Conservation (phyloP, 2,888 invertebrate genomes). For the Argyresthia albistria region DNA sequence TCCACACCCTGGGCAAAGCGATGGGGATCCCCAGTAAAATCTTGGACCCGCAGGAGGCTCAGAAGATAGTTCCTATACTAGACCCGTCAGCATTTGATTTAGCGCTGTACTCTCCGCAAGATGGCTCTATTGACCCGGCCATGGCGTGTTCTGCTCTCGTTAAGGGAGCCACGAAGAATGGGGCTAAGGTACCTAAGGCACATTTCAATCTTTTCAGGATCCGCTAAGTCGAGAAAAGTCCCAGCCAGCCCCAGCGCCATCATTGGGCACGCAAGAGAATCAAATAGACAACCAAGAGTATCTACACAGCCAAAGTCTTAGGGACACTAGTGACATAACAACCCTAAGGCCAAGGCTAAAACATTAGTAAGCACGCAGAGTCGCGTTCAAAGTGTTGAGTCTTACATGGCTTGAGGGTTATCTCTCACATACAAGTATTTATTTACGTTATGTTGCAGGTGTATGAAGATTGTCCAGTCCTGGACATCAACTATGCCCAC, state of each 20-base stretch:
- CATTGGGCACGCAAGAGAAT: no score
- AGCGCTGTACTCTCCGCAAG: slow-evolving; percentile 83
- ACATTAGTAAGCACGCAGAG: no score
- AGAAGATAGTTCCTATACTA: slow-evolving; percentile 82
- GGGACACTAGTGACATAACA: no score
- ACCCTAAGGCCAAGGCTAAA: no score
- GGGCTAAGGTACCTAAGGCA: slow-evolving; percentile 73
- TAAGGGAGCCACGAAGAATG: slow-evolving; percentile 79
- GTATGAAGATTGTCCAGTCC: slow-evolving; percentile 82
- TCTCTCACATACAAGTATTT: no score
- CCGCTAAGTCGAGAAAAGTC: no score
- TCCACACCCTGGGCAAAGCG: slow-evolving; percentile 85
- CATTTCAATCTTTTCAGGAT: no score
- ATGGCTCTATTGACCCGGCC: slow-evolving; percentile 89
- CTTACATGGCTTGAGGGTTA: no score
- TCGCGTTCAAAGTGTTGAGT: no score
- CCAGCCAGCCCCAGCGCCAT: no score
- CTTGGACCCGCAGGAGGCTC: slow-evolving; percentile 80
- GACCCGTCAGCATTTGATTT: slow-evolving; percentile 82
- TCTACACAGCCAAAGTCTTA: no score
- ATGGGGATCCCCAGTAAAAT: slow-evolving; percentile 84
- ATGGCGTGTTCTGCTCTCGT: slow-evolving; percentile 84
- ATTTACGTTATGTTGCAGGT: slow-evolving; percentile 50
- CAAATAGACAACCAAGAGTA: no score
- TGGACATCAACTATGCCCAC: slow-evolving; percentile 78